A percentile compares a stretch with the other conserved stretches of the same genome.
These are phyloP conservation scores for Polia nebulosa DNA, from an alignment of 2,888 invertebrate species.

Conservation along the genomic window DNA sequence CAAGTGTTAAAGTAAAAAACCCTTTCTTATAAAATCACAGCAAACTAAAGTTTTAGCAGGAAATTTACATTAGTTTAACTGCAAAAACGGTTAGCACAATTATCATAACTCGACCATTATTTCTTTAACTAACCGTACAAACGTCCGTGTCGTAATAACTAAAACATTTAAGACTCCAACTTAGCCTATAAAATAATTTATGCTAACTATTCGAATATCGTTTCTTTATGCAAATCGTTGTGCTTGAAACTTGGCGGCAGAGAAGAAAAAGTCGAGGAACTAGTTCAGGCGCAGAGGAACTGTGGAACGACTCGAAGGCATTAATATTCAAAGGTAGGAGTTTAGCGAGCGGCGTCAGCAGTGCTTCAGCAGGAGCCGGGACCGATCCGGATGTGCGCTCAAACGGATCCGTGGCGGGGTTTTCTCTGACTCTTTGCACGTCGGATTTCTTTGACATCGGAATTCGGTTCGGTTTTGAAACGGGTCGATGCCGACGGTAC, in stretches of 20 bases:
- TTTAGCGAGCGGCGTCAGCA: background rate
- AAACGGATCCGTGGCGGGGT: background rate
- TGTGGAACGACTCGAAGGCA: slow-evolving; percentile 14
- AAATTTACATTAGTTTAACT: background rate
- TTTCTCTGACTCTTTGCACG: background rate
- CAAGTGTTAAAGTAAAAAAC: background rate
- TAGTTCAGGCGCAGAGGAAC: slow-evolving; percentile 18
- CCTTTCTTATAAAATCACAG: background rate
- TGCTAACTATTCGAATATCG: slow-evolving; percentile 18
- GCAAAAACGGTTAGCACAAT: background rate
- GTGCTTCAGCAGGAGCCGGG: slow-evolving; percentile 2
- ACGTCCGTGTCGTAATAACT: background rate
- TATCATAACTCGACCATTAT: background rate
- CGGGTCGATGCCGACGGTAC: too few relatives aligned
- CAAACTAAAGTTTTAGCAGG: background rate
- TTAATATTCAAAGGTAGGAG: slow-evolving; percentile 46
- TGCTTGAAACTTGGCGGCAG: slow-evolving; percentile 26
- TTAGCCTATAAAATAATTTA: slow-evolving; percentile 28
- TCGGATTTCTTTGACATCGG: slow-evolving; percentile 3
- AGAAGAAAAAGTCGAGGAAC: slow-evolving; percentile 1
- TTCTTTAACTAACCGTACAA: background rate
- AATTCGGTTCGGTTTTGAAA: background rate
- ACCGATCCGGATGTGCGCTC: background rate
- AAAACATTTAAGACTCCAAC: slow-evolving; percentile 19
- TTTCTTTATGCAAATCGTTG: slow-evolving; percentile 41